A percentile compares a stretch with the other conserved stretches of the same genome.
Conservation (phyloP, 2,888 invertebrate species). For the Agrochola litura region DNA sequence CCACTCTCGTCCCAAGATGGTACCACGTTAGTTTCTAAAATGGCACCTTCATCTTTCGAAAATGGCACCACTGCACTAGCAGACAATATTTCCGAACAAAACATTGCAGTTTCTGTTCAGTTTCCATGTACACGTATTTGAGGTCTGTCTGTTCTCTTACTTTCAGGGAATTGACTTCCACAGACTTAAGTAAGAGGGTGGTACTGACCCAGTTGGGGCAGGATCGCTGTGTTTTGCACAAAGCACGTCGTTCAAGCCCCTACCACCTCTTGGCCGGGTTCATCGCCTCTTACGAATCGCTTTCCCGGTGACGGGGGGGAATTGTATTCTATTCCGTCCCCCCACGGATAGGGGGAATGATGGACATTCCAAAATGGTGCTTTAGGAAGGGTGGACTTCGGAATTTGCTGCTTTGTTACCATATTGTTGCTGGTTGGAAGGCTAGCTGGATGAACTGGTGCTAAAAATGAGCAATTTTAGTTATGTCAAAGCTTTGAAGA, state of each 20-base stretch:
- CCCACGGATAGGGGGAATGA: conserved; percentile 50
- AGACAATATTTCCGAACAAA: not conserved
- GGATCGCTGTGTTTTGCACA: conserved; percentile 24
- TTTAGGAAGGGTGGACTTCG: conserved; percentile 5
- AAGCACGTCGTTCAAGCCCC: conserved; percentile 42
- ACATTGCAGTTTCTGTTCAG: not conserved
- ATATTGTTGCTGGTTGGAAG: too few relatives aligned
- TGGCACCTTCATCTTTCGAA: not conserved
- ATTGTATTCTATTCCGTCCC: conserved; percentile 63
- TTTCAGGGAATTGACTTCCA: conserved; percentile 36
- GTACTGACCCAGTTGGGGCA: conserved; percentile 49
- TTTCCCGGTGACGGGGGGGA: conserved; percentile 63
- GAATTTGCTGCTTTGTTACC: conserved; percentile 2
- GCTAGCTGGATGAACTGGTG: not conserved
- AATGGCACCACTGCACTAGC: not conserved
- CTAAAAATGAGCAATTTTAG: not conserved
- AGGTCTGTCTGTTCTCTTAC: conserved; percentile 42
- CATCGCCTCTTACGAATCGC: conserved; percentile 67
- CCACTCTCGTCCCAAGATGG: not conserved
- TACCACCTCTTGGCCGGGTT: conserved; percentile 63
- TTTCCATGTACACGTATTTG: not conserved
- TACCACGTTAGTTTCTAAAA: rapidly evolving
- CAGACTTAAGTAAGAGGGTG: conserved; percentile 57
- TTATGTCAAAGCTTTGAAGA: not conserved
- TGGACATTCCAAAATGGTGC: conserved; percentile 1